Conservation (phyloP, 2,888 invertebrate genomes). For the Patella depressa region DNA sequence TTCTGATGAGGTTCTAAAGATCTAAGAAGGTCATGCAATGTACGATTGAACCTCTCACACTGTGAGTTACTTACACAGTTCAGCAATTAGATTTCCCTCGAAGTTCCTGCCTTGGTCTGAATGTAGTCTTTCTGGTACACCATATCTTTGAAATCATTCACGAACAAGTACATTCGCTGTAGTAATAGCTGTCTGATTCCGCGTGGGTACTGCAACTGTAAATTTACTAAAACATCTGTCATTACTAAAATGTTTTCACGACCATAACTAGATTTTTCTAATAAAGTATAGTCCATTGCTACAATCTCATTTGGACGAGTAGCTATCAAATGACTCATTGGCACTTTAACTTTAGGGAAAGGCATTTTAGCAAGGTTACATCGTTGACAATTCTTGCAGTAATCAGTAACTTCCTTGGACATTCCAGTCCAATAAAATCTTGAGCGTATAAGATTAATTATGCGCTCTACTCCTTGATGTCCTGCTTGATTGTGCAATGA, state of each 20-base stretch:
- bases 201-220: constrained; percentile 19
- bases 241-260: constrained; percentile 40
- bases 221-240: constrained; percentile 40
- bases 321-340: constrained; percentile 28
- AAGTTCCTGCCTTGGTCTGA: constrained; percentile 27
- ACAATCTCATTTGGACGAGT: constrained; percentile 34
- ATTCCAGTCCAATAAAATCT: constrained; percentile 42
- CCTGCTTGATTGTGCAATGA: constrained; percentile 28
- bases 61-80: constrained; percentile 29
- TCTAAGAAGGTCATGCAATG: constrained; percentile 22
- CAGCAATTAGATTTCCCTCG: constrained; percentile 19
- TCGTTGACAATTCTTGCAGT: constrained; percentile 31
- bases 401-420: constrained; percentile 28
- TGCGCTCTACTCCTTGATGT: constrained; percentile 33
- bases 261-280: constrained; percentile 32
- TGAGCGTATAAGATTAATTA: constrained; percentile 22
- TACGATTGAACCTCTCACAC: constrained; percentile 30
- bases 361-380: constrained; percentile 33
- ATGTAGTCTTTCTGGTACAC: constrained; percentile 24
- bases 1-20: constrained; percentile 21
- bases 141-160: constrained; percentile 30
- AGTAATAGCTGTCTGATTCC: constrained; percentile 27
- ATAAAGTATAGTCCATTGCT: constrained; percentile 36
- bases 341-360: constrained; percentile 16
- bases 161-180: constrained; percentile 26